Evolutionary conservation across 2,797 vertebrate genomes (phyloP), one percentile per base, ranked within the genome.

Genomic region (Anguilla pacifica): DNA sequence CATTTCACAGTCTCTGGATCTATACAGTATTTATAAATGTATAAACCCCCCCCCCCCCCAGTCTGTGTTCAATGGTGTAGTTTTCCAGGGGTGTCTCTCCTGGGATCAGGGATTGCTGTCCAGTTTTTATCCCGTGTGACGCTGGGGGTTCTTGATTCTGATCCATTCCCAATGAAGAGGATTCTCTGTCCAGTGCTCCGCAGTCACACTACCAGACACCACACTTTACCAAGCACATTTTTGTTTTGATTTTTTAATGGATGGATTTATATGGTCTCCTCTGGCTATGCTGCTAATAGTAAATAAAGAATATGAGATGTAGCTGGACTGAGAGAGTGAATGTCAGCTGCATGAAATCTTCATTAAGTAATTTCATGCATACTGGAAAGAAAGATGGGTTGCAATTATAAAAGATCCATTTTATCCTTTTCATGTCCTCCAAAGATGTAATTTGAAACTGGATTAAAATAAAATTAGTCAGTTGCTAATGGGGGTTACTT

Each of bases 11-110:
- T 79, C 35, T 79, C 39, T 46, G 17, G n/a, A 31, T 74, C 11
- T 35, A 74, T 13, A 13, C 2, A 74, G 74, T 43, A 79, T 83
- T 31, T 83, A 10, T 83, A 83, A 83, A 83, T 83, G 46, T 83
- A 83, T n/a, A 28, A 53, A 35, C 31, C 31, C 31, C 31, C 31
- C 31, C 53, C 46, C 25, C 13, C 22, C 19, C 6, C 22, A 25
- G 43, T 9, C 39, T 46, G 39, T 53, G 43, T 51, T 53, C 25
- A 51, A 2, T 1, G 28, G 49, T 43, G 15, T 79, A 19, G 74
- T 79, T 19, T 39, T 79, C 17, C 15, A 39, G 39, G 15, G 19
- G 31, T 79, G 74, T 43, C 35, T 74, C 31, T 22, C 39, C 39
- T 77, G 74, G 35, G 74, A 35, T 77, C 35, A 43, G 74, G 35